Evolutionary conservation across 2,888 invertebrate genomes (phyloP).

Genomic region (Xylophagus ater): DNA sequence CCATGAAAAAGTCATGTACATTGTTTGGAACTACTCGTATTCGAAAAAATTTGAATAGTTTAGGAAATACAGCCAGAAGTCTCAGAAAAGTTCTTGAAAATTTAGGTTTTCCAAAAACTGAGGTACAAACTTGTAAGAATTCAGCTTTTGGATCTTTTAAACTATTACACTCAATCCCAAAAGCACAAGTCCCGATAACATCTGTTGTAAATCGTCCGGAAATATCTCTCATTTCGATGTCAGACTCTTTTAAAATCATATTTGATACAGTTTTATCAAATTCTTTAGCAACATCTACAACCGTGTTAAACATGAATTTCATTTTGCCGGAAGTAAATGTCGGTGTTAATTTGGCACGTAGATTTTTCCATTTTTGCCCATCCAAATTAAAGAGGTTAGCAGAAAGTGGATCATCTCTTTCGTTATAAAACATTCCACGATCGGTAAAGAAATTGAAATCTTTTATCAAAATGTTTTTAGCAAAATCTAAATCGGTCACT

Average conservation of each 20-base stretch:
- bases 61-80: too few relatives aligned
- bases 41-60: neutral
- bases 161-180: too few relatives aligned
- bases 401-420: conserved; percentile 33
- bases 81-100: too few relatives aligned
- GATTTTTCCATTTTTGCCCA: conserved; percentile 39
- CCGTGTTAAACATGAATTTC: conserved; percentile 42
- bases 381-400: conserved; percentile 34
- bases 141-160: too few relatives aligned
- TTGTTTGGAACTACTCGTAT: conserved; percentile 2
- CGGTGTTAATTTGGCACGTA: conserved; percentile 39
- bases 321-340: conserved; percentile 44
- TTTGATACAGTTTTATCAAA: too few relatives aligned
- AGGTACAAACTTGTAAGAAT: too few relatives aligned
- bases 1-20: conserved; percentile 11
- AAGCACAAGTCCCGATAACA: too few relatives aligned
- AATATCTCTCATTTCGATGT: too few relatives aligned
- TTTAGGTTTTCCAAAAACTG: too few relatives aligned
- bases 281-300: too few relatives aligned
- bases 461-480: conserved; percentile 30
- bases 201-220: too few relatives aligned
- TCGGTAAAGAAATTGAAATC: conserved; percentile 35
- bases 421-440: conserved; percentile 32
- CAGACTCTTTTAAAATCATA: too few relatives aligned
- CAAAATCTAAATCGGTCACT: conserved; percentile 22